Base-by-base conservation (phyloP, 2,113 vertebrate species). In the Platysternon megacephalum region DNA sequence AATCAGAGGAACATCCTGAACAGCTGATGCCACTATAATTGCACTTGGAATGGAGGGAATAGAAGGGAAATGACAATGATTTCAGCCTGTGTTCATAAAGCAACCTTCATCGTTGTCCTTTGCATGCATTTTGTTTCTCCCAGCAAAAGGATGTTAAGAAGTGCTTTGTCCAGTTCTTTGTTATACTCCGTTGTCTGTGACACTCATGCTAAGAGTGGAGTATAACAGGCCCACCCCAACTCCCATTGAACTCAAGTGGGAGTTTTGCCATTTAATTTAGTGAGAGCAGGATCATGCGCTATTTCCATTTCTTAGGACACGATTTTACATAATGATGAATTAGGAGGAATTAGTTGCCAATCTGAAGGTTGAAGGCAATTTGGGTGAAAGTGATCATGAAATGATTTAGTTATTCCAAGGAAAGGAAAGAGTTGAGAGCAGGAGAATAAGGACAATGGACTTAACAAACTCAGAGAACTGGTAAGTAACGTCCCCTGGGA, bases 1-100 rank as follows among this genome's bases (percentile, higher is more conserved):
- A 92, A 21, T 82, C 91, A 93, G 55, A 93, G 85, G 90, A 61
- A 12, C 51, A 24, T 32, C 32, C 76, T 85, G 76, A 78, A 26
- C 4, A 72, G 74, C 79, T 29, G 79, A 86, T 42, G 48, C 74
- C 53, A 55, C 10, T 42, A 28, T 48, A 32, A 10, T 80, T 8
- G 10, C 24, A 76, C 39, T 76, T 76, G 42, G 86, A n/a, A 3
- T 11, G 48, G 89, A 61, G 7, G 16, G 32, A 61, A 32, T 5
- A 6, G 48, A 88, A 61, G 8, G 16, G n/a, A 61, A 88, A 72
- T 39, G 21, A 35, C 0, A 53, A 39, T 11, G 8, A 46, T 39
- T 90, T 81, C 80, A 80, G 76, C 26, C 48, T 82, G 58, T 14
- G 22, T 89, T 92, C 83, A 87, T 46, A 51, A 55, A 86, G 46